Conservation (phyloP, 2,888 invertebrate genomes). For the Unio delphinus region DNA sequence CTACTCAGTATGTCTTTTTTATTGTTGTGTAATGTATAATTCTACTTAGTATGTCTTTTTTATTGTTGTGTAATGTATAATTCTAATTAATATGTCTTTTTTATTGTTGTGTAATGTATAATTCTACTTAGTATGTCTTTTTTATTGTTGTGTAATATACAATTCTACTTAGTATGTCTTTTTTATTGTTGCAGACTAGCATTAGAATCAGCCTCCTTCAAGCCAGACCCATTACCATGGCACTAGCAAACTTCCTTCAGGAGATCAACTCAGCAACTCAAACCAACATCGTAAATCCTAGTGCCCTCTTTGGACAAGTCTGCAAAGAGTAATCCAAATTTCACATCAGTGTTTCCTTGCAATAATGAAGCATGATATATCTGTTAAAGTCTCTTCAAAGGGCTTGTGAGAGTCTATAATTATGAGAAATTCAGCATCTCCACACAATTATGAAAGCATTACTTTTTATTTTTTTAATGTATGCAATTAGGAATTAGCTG, state of each 20-base stretch:
- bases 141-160: no score
- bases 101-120: constrained; percentile 11
- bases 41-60: no score
- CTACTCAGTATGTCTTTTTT: constrained; percentile 15
- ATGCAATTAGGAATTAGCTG: no score
- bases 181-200: constrained; percentile 53
- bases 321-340: constrained; percentile 65
- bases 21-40: constrained; percentile 11
- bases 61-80: no score
- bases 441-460: no score
- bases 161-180: constrained; percentile 12
- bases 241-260: constrained; percentile 69
- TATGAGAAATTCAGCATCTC: no score
- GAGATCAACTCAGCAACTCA: constrained; percentile 68
- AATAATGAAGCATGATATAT: no score
- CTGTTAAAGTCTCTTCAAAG: no score
- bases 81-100: constrained; percentile 13
- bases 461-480: no score
- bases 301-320: constrained; percentile 69
- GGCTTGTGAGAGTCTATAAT: no score
- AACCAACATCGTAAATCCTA: constrained; percentile 67
- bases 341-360: no score
- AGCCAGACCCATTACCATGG: constrained; percentile 68
- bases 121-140: no score
- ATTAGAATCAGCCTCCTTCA: constrained; percentile 68